Evolutionary conservation across 2,113 vertebrate genomes (phyloP).

Genomic region (Egretta garzetta): DNA sequence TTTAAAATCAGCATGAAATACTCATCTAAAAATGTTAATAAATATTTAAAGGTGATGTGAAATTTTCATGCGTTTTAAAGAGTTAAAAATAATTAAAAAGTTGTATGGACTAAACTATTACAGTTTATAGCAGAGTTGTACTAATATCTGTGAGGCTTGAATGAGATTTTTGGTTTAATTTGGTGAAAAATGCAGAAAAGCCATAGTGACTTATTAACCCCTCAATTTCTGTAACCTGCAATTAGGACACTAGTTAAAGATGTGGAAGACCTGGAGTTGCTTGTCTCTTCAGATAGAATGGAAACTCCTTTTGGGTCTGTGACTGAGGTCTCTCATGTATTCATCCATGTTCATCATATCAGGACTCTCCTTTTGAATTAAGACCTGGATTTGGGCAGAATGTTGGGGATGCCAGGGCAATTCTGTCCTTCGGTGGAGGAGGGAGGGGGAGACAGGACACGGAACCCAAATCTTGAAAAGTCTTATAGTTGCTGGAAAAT

Average conservation of each 20-base stretch:
- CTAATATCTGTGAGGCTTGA: background rate
- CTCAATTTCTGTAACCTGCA: background rate
- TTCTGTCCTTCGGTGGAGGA: no score
- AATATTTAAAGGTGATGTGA: background rate
- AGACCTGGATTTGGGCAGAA: no score
- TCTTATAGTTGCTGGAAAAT: background rate
- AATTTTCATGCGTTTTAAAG: background rate
- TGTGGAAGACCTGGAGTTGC: background rate
- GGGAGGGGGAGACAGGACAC: accelerated
- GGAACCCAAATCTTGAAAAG: background rate
- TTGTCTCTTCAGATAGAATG: background rate
- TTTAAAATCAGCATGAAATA: background rate
- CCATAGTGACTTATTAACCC: accelerated
- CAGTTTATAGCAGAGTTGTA: background rate
- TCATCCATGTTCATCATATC: accelerated
- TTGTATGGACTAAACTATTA: background rate
- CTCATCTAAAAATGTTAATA: background rate
- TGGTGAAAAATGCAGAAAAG: background rate
- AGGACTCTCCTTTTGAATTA: background rate
- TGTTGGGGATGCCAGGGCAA: no score
- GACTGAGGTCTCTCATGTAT: background rate
- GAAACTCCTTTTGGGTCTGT: background rate
- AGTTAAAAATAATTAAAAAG: background rate
- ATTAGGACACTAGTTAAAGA: background rate
- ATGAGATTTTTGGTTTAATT: background rate